phyloP scores from a whole-genome alignment of 2,113 vertebrate species.

The Xiphias gladius region DNA sequence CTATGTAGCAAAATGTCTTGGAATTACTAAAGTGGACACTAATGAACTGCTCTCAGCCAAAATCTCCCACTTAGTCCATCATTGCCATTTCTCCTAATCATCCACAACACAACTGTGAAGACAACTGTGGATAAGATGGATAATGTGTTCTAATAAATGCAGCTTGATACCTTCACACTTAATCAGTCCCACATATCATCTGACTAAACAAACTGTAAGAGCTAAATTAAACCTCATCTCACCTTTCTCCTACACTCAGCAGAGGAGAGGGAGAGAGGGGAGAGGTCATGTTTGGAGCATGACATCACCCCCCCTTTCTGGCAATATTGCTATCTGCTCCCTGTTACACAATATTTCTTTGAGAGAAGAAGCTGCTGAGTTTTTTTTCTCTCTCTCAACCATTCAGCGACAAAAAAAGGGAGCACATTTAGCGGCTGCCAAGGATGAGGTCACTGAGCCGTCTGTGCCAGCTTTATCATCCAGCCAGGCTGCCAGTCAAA shows the following conservation, averaged over 20 bases:
- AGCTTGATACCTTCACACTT: constrained; percentile 74
- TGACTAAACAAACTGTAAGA: constrained; percentile 73
- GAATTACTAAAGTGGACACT: background rate
- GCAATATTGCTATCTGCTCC: constrained; percentile 73
- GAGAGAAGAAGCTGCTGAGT: constrained; percentile 72
- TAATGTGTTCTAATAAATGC: constrained; percentile 58
- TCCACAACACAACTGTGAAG: constrained; percentile 28
- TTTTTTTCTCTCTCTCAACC: constrained; percentile 60
- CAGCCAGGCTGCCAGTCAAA: constrained; percentile 80
- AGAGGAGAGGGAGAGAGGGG: constrained; percentile 59
- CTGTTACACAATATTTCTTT: constrained; percentile 82
- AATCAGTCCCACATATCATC: constrained; percentile 71
- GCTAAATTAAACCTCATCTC: constrained; percentile 79
- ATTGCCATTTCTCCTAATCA: constrained; percentile 10
- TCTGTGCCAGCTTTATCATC: constrained; percentile 85
- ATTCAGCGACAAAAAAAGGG: constrained; percentile 67
- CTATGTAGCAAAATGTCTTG: background rate
- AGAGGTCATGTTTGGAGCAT: constrained; percentile 81
- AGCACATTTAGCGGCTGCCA: constrained; percentile 87
- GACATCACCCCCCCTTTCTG: constrained; percentile 71
- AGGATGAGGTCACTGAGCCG: constrained; percentile 90
- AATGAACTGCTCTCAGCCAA: background rate
- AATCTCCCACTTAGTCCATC: constrained; percentile 23
- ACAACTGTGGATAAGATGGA: constrained; percentile 29
- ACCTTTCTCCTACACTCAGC: constrained; percentile 75